Conservation (phyloP, 2,888 invertebrate genomes). For the Scaptomyza tumidula region DNA sequence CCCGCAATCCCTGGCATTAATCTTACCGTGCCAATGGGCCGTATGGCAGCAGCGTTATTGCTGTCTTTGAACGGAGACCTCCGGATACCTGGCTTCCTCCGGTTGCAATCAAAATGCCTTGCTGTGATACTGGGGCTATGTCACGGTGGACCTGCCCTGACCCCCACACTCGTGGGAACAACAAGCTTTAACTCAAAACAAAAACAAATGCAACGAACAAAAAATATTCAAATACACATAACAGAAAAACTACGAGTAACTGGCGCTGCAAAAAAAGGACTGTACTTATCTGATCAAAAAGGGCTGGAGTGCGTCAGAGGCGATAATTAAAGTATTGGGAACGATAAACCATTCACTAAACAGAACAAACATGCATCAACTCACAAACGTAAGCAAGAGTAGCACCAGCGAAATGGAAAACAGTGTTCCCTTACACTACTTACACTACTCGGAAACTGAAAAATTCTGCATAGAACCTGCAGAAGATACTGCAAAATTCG, state of each 20-base stretch:
- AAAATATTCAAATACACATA: neutral
- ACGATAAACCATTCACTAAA: neutral
- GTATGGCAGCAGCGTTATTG: conserved; percentile 52
- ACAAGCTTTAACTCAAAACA: conserved; percentile 20
- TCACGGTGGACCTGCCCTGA: conserved; percentile 35
- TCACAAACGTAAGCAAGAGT: neutral
- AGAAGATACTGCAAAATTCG: neutral
- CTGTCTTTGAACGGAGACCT: conserved; percentile 54
- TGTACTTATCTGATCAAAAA: neutral
- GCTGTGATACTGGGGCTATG: conserved; percentile 48
- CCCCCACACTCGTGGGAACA: conserved; percentile 51
- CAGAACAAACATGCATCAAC: neutral
- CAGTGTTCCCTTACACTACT: neutral
- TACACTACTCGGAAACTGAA: neutral
- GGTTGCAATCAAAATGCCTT: conserved; percentile 41
- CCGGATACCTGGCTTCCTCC: conserved; percentile 54
- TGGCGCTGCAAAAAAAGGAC: conserved; percentile 30
- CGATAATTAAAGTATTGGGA: conserved; percentile 8
- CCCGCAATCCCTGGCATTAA: conserved; percentile 47
- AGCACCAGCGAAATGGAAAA: neutral
- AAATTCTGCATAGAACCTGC: neutral
- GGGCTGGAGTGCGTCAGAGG: conserved; percentile 4
- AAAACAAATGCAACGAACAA: conserved; percentile 13
- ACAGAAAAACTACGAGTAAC: neutral
- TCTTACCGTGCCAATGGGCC: conserved; percentile 49